Evolutionary conservation across 2,113 vertebrate species (phyloP).

Genomic region (Eubucco bourcierii): DNA sequence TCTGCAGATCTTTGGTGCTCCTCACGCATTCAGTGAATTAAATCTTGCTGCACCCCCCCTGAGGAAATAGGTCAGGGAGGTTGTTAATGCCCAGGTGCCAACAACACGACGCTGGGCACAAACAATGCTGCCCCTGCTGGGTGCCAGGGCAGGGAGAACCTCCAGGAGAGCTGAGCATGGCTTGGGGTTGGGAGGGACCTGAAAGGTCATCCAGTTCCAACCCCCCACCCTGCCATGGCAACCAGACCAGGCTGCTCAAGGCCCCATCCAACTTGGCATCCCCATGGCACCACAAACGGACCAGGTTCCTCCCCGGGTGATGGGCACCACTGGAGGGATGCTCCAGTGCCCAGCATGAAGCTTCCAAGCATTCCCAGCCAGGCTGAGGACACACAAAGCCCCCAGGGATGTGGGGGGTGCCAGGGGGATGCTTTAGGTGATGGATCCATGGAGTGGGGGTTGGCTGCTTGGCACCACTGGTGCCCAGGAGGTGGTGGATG

Average conservation of each 20-base stretch:
- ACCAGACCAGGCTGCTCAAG: too few species aligned
- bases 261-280: neutral
- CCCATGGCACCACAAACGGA: fast-evolving
- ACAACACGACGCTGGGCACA: neutral
- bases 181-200: too few species aligned
- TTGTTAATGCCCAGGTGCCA: neutral
- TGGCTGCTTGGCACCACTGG: fast-evolving
- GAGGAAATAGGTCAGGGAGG: constrained; percentile 33
- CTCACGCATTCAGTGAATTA: neutral
- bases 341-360: fast-evolving
- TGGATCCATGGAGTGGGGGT: fast-evolving
- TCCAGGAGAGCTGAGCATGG: neutral
- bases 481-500: neutral
- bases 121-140: neutral
- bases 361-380: neutral
- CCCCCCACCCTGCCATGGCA: too few species aligned
- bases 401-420: neutral
- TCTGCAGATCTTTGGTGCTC: neutral
- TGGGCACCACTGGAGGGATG: neutral
- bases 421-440: fast-evolving
- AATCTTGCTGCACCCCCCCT: neutral
- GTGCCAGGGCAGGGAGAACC: neutral
- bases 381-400: fast-evolving
- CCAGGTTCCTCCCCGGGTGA: neutral
- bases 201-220: neutral